Evolutionary conservation across 2,888 invertebrate genomes (phyloP).

Genomic region (Sarcophaga variegata): DNA sequence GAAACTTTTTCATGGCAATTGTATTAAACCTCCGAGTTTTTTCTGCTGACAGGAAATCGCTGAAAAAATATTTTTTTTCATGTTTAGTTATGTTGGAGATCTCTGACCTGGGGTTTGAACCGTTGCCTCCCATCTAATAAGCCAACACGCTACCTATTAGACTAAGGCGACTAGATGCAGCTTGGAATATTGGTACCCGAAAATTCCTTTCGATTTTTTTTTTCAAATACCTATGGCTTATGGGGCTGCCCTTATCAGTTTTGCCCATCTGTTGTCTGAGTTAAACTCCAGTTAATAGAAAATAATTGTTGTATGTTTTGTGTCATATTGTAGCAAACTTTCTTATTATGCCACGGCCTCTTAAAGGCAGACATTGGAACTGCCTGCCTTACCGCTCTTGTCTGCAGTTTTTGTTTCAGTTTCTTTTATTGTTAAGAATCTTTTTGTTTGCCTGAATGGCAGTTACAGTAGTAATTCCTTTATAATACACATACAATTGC

Average conservation of each 20-base stretch:
- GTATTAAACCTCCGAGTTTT: too few relatives aligned
- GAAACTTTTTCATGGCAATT: too few relatives aligned
- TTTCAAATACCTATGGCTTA: too few relatives aligned
- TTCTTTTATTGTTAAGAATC: neutral
- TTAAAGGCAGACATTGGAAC: neutral
- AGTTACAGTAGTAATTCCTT: neutral
- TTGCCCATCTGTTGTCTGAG: neutral
- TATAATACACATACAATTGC: neutral
- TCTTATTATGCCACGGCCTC: neutral
- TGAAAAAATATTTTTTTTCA: too few relatives aligned
- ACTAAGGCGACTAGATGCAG: too few relatives aligned
- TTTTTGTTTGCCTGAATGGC: neutral
- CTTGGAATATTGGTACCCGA: too few relatives aligned
- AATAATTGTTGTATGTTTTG: slow-evolving; percentile 7
- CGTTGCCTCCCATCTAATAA: too few relatives aligned
- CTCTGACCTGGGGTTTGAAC: too few relatives aligned
- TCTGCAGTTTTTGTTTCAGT: neutral
- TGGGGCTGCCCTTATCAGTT: neutral
- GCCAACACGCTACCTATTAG: too few relatives aligned
- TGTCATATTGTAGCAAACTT: slow-evolving; percentile 25
- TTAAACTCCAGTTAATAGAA: slow-evolving; percentile 25
- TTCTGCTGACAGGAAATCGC: too few relatives aligned
- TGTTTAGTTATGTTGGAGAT: too few relatives aligned
- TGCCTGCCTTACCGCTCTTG: neutral
- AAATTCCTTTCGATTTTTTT: too few relatives aligned